These are phyloP conservation scores for Sturnus vulgaris DNA, from an alignment of 2,113 vertebrate genomes.

Conservation along the genomic window DNA sequence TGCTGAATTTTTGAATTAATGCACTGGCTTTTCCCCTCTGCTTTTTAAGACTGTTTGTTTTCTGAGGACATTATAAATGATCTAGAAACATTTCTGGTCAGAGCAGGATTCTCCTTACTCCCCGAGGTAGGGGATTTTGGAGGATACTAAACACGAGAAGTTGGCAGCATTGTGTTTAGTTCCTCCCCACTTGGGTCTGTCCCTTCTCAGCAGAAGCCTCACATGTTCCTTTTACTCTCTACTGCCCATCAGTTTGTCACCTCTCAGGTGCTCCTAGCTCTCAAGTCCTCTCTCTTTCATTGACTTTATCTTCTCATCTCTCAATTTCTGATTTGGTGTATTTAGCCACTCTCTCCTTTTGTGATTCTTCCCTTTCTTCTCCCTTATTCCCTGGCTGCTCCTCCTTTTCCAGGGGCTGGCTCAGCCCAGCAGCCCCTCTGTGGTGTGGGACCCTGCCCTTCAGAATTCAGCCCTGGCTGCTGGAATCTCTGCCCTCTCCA, in stretches of 20 bases:
- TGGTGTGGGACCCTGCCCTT: neutral
- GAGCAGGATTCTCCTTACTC: neutral
- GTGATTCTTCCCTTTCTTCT: neutral
- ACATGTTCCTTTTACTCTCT: accelerated
- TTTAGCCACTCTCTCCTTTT: neutral
- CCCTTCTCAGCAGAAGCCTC: neutral
- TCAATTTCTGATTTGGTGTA: neutral
- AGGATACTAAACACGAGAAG: neutral
- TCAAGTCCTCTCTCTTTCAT: neutral
- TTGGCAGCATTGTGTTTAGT: neutral
- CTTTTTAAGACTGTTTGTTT: neutral
- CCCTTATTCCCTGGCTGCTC: neutral
- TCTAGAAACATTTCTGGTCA: neutral
- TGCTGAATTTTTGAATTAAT: neutral
- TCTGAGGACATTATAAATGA: neutral
- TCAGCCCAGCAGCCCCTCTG: neutral
- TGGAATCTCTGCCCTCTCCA: neutral
- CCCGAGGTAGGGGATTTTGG: neutral
- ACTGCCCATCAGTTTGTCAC: neutral
- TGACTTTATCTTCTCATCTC: neutral
- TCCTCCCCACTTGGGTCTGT: neutral
- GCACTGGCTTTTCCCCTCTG: neutral
- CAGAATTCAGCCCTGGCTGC: neutral
- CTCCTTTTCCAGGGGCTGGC: neutral
- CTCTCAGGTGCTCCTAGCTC: neutral